Percentiles rank a stretch among this genome's conserved stretches.
These are phyloP conservation scores for Centropus unirufus DNA, from an alignment of 2,113 vertebrate species.

Conservation along the genomic window DNA sequence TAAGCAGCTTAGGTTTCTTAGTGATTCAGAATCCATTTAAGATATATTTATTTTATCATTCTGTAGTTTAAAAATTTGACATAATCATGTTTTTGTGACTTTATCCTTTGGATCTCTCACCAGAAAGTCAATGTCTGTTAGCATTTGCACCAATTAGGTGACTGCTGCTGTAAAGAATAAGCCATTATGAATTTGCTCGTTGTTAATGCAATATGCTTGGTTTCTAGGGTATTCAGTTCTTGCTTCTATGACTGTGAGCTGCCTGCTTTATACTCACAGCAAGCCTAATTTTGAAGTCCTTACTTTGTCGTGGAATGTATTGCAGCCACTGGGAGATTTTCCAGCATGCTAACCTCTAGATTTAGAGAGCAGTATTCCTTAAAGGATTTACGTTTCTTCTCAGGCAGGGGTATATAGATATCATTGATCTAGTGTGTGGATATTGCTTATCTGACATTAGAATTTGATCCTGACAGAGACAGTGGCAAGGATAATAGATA, in stretches of 20 bases:
- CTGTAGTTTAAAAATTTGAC: slow-evolving; percentile 48
- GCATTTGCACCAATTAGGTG: slow-evolving; percentile 30
- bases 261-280: not conserved
- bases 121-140: slow-evolving; percentile 48
- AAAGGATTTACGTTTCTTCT: not conserved
- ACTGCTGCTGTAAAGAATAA: slow-evolving; percentile 39
- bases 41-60: slow-evolving; percentile 50
- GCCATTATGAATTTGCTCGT: slow-evolving; percentile 29
- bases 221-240: not conserved
- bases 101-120: slow-evolving; percentile 37
- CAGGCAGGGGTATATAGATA: not conserved
- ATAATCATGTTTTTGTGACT: slow-evolving; percentile 54
- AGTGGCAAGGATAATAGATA: not conserved
- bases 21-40: slow-evolving; percentile 34
- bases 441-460: not conserved
- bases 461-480: not conserved
- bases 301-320: not conserved
- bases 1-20: not conserved
- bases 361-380: not conserved
- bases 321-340: not conserved
- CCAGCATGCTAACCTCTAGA: not conserved
- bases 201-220: slow-evolving; percentile 34
- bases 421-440: not conserved
- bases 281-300: slow-evolving; percentile 27
- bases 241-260: not conserved